Base-by-base conservation (phyloP, 1,140 invertebrate species). In the Drosophila novamexicana region DNA sequence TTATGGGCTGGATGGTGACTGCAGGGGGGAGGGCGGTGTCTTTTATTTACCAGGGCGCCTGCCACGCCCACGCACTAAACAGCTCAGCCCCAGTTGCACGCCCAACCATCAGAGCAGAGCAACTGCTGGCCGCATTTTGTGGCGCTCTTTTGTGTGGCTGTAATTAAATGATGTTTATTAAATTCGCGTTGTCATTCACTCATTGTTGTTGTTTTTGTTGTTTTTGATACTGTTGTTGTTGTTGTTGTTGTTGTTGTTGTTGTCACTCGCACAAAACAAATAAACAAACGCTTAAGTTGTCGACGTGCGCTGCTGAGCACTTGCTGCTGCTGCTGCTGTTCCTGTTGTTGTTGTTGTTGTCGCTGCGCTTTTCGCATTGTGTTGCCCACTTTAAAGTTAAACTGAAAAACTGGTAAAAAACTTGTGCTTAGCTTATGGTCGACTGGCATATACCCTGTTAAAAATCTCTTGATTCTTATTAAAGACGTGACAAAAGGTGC, bases 131-230 rank as follows among this genome's bases (percentile, higher is more conserved):
- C 61, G 42, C 61, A 62, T 70, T 61, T 47, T 59, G 58, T 53
- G 57, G 47, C 65, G 18, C 16, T 45, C 36, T 58, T 61, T 58
- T 22, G 7, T 63, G 66, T 70, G 64, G 57, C 61, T 77, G 80
- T 77, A 85, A 84, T 84, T 85, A 84, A 84, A 84, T 84, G 81
- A 85, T 84, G 81, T 84, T 84, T 84, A 84, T 84, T 84, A 80
- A 84, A 80, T 62, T 45, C 66, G 52, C 72, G 39, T 53, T 70
- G 56, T 74, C 71, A 68, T 68, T 68, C 49, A 59, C 49, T 65
- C 65, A 50, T 50, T 57, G 22, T 5, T 61, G 53, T 59, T 73
- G 61, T 56, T 57, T 34, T 45, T 49, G 58, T 14, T 12, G 8
- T 2, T 16, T 61, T 42, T 14, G 29, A 50, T 50, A 50, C 40